Evolutionary conservation across 2,888 invertebrate species (phyloP), one percentile per base, ranked within the genome.

Genomic region (Sicus ferrugineus): DNA sequence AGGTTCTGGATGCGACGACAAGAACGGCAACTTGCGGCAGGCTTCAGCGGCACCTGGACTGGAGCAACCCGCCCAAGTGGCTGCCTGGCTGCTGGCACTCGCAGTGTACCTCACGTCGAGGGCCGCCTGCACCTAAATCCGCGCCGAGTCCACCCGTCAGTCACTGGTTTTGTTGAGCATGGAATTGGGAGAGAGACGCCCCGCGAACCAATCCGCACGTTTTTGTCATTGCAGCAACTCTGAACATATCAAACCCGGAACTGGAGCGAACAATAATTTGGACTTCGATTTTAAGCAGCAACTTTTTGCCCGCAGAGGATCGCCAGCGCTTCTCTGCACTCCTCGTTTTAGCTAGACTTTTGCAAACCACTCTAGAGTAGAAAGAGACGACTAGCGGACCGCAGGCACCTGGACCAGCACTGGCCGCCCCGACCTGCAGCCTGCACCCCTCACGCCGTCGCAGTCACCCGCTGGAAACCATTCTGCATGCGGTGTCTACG

Each of bases 1-100:
- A 81, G 81, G 80, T 69, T 77, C 79, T 67, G 79, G 74, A 70
- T 81, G 81, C 73, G 73, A 75, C 31, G 74, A 75, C 23, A 71
- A 73, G 14, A 73, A 61, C 21, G 66, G 21, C 21, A 67, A 67
- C n/a, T 30, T 59, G 31, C 28, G 48, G 58, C 48, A 48, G 21
- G 19, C 58, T 23, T 67, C 67, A n/a, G 26, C 48, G 31, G 67
- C 67, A 14, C 6, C 58, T 34, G 50, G 0, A 34, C 23, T 23
- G 46, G 26, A 14, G 23, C 67, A 67, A 7, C n/a, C 46, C 9
- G 28, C 69, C 69, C 63, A 54, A 64, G 28, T 52, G 28, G 52
- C 48, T 19, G 19, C 38, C 5, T 19, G 16, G 68, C 19, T 62
- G 62, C 23, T 28, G 54, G 31, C 21, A 14, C 9, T 23, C 9